phyloP scores from a whole-genome alignment of 1,140 invertebrate species.

The Gryllus bimaculatus region DNA sequence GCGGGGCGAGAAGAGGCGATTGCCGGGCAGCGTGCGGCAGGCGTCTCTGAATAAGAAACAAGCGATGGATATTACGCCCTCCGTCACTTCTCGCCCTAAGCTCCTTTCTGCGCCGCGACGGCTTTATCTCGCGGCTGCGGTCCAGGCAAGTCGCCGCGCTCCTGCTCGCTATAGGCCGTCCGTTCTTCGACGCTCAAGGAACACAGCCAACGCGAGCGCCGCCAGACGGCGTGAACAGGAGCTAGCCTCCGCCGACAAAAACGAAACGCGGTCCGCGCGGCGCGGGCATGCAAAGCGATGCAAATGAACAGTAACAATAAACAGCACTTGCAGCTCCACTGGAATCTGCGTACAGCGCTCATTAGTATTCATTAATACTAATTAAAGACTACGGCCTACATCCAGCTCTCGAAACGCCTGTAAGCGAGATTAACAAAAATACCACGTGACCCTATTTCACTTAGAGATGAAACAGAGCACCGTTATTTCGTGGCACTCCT shows the following conservation, averaged over 20 bases:
- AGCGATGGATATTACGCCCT: background rate
- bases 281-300: background rate
- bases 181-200: background rate
- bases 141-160: background rate
- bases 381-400: background rate
- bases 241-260: background rate
- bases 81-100: background rate
- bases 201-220: background rate
- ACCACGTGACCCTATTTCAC: too few species aligned
- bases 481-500: too few species aligned
- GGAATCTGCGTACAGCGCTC: background rate
- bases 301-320: slow-evolving; percentile 2
- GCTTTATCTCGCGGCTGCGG: background rate
- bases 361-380: slow-evolving; percentile 2
- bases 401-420: too few species aligned
- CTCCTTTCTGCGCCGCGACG: background rate
- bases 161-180: background rate
- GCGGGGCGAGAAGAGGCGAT: too few species aligned
- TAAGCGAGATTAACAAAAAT: too few species aligned
- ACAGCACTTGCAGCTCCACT: background rate
- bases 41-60: background rate
- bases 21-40: background rate
- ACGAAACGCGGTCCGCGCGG: background rate
- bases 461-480: too few species aligned
- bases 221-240: background rate